phyloP scores from a whole-genome alignment of 2,888 invertebrate genomes.

The Drosophila rubida region DNA sequence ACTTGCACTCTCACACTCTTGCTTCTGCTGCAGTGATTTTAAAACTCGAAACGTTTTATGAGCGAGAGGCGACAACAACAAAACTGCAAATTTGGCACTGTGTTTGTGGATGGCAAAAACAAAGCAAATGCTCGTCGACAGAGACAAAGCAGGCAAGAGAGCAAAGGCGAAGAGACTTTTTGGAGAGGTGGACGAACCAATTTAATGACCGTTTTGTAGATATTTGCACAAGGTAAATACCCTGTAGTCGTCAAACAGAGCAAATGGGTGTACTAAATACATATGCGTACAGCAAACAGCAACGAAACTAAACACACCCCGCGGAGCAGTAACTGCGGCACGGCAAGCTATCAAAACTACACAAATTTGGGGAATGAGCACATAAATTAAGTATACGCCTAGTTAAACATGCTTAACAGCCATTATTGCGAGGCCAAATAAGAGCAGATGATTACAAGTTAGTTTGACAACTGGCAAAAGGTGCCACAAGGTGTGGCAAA shows the following conservation, averaged over 20 bases:
- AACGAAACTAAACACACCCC: too few relatives aligned
- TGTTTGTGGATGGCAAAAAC: conserved; percentile 47
- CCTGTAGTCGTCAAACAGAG: conserved; percentile 7
- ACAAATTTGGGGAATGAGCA: background rate
- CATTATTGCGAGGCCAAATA: background rate
- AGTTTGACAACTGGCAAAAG: too few relatives aligned
- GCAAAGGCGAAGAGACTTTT: background rate
- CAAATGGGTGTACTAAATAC: background rate
- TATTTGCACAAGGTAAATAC: conserved; percentile 27
- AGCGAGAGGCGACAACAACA: conserved; percentile 33
- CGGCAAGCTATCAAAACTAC: background rate
- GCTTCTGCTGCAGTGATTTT: conserved; percentile 68
- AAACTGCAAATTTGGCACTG: background rate
- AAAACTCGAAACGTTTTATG: conserved; percentile 68
- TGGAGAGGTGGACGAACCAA: conserved; percentile 10
- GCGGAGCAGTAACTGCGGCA: background rate
- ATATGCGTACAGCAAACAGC: too few relatives aligned
- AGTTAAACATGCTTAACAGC: conserved; percentile 1
- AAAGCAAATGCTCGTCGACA: conserved; percentile 66
- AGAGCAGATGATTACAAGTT: too few relatives aligned
- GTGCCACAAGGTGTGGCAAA: too few relatives aligned
- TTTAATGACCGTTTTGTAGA: conserved; percentile 44
- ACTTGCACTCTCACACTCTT: conserved; percentile 37
- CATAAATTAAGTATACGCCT: conserved; percentile 2
- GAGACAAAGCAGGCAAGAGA: background rate